These are phyloP conservation scores for Drosophila recens DNA, from an alignment of 2,888 invertebrate genomes.

Conservation along the genomic window DNA sequence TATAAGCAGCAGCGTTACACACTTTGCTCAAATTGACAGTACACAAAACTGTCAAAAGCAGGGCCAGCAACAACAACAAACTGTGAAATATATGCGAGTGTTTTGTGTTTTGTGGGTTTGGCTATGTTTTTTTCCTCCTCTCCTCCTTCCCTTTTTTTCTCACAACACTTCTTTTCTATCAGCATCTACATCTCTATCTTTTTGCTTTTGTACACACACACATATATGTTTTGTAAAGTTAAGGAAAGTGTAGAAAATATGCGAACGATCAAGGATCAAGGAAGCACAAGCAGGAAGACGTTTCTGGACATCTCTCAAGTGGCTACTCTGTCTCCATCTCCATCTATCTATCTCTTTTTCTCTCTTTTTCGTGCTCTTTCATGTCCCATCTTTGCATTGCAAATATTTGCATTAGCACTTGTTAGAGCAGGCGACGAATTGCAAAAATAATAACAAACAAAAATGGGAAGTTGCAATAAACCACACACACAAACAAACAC, in stretches of 20 bases:
- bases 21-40: conserved; percentile 78
- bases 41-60: conserved; percentile 78
- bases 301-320: conserved; percentile 28
- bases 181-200: background rate
- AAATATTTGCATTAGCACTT: conserved; percentile 68
- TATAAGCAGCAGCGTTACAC: conserved; percentile 66
- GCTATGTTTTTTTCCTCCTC: conserved; percentile 11
- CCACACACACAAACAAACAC: conserved; percentile 4
- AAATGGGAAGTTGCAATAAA: conserved; percentile 50
- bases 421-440: conserved; percentile 39
- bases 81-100: conserved; percentile 57
- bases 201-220: background rate
- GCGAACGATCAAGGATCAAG: conserved; percentile 52
- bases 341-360: background rate
- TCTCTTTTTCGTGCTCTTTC: background rate
- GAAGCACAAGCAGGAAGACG: conserved; percentile 10
- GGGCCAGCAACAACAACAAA: conserved; percentile 54
- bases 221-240: background rate
- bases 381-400: background rate
- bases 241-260: conserved; percentile 24
- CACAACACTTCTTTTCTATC: background rate
- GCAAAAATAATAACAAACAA: conserved; percentile 31
- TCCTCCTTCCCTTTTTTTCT: background rate
- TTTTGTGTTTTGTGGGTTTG: conserved; percentile 42
- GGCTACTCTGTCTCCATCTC: conserved; percentile 3